Evolutionary conservation across 2,113 vertebrate genomes (phyloP), one percentile per base, ranked within the genome.

Genomic region (Macquaria ambigua): DNA sequence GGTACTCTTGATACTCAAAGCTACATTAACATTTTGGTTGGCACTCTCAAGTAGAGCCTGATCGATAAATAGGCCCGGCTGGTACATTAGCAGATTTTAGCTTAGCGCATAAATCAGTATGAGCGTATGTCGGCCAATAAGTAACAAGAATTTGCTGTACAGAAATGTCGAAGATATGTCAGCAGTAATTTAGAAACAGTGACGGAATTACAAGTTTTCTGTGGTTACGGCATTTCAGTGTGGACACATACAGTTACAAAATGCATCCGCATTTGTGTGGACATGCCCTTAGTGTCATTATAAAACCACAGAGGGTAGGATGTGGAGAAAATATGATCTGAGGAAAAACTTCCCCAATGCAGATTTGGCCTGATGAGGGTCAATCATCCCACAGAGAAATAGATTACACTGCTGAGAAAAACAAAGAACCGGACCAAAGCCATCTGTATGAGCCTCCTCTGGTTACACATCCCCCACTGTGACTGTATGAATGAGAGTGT

Each of bases 391-490:
- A 43, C 71, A 56, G 67, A 66, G 55, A 89, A 78, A 21, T 25
- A 48, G 6, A 80, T 66, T 46, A 52, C 15, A 53, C 78, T 20
- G 50, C 39, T 61, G 64, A 84, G 23, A 34, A 69, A 46, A 82
- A 85, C 79, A 85, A 82, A 85, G 59, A 61, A 56, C 9, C 63
- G 74, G 46, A 85, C 41, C 59, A 70, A 69, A 84, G n/a, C 1
- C 18, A 34, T 80, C 34, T 66, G 74, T 53, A 34, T 3, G 25
- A 70, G 62, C 63, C 66, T 58, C 74, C 75, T 46, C 58, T 62
- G 43, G 75, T 63, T 81, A 70, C 79, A 48, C 81, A 63, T 56
- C 77, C 74, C 84, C 82, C 79, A 37, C 86, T 63, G 53, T 75
- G 73, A 56, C 68, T 39, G 79, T 48, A 50, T 61, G 62, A 86